Evolutionary conservation across 2,113 vertebrate genomes (phyloP), one percentile per base, ranked within the genome.

Genomic region (Rutilus rutilus): DNA sequence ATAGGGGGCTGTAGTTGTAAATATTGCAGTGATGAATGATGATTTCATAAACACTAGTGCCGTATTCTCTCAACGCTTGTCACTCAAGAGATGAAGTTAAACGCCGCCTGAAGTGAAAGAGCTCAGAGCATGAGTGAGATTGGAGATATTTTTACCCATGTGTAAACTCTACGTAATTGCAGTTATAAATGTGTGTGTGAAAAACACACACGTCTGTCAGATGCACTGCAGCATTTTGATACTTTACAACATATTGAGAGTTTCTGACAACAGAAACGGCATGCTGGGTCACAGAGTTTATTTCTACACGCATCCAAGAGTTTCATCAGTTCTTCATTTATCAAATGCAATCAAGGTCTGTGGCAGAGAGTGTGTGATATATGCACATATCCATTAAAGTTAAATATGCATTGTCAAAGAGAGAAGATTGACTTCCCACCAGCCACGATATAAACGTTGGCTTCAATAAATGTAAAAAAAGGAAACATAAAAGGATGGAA

Each of bases 401-500:
- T 64, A 47, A 42, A 81, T 65, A 65, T 65, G n/a, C 57, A 81
- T 47, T 80, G 39, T 45, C 60, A 59, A 62, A 79, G 33, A 5
- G 67, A 21, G 67, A 71, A 12, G 67, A 71, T 30, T 27, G 73
- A 76, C 39, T 65, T 65, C 9, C 60, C 8, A 12, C n/a, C 2
- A 21, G 45, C 8, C 27, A 7, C 27, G n/a, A 30, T 67, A 85
- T 67, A 33, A 36, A 76, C 45, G 59, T 76, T 87, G 59, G 8
- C 60, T 50, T 79, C 39, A 71, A 50, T 84, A 50, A 76, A 67
- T 75, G 47, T 73, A 69, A 30, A 62, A 62, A 82, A 81, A 52
- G 73, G 39, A 86, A 71, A 42, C 8, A 50, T 52, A 83, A 83
- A 87, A 79, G 8, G 78, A 86, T 42, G 82, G 30, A 86, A 71